These are phyloP conservation scores for Zaprionus inermis DNA, from an alignment of 1,140 invertebrate genomes.

Conservation along the genomic window DNA sequence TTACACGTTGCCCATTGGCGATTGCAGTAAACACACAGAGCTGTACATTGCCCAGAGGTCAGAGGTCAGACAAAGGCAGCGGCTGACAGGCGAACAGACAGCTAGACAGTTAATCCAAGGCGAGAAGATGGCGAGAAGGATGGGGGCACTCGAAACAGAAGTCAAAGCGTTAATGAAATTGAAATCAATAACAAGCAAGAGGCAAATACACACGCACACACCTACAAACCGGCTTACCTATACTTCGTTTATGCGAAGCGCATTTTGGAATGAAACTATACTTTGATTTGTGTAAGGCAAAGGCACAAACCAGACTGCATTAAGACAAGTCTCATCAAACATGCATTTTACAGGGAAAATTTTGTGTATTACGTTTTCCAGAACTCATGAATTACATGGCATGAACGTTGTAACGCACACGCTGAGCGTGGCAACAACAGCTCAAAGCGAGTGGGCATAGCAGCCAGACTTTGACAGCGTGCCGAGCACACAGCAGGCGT, in stretches of 20 bases:
- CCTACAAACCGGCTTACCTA: background rate
- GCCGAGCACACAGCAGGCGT: background rate
- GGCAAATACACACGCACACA: slow-evolving; percentile 13
- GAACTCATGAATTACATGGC: too few relatives aligned
- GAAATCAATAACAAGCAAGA: slow-evolving; percentile 63
- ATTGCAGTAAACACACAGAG: background rate
- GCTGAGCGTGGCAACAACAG: background rate
- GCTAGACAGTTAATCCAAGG: slow-evolving; percentile 42
- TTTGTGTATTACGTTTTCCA: too few relatives aligned
- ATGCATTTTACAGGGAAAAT: too few relatives aligned
- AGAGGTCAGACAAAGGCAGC: slow-evolving; percentile 36
- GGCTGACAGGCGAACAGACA: slow-evolving; percentile 43
- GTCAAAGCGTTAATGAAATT: slow-evolving; percentile 75
- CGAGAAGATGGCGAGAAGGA: background rate
- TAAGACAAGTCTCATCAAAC: too few relatives aligned
- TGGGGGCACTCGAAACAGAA: slow-evolving; percentile 8
- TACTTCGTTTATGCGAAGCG: too few relatives aligned
- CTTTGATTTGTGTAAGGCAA: too few relatives aligned
- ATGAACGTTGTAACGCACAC: too few relatives aligned
- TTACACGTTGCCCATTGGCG: slow-evolving; percentile 19
- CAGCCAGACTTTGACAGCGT: slow-evolving; percentile 17
- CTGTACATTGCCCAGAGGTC: slow-evolving; percentile 22
- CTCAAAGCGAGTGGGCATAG: slow-evolving; percentile 7
- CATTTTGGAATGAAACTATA: too few relatives aligned
- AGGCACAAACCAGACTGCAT: too few relatives aligned